Evolutionary conservation across 2,888 invertebrate genomes (phyloP).

Genomic region (Tanypteryx hageni): DNA sequence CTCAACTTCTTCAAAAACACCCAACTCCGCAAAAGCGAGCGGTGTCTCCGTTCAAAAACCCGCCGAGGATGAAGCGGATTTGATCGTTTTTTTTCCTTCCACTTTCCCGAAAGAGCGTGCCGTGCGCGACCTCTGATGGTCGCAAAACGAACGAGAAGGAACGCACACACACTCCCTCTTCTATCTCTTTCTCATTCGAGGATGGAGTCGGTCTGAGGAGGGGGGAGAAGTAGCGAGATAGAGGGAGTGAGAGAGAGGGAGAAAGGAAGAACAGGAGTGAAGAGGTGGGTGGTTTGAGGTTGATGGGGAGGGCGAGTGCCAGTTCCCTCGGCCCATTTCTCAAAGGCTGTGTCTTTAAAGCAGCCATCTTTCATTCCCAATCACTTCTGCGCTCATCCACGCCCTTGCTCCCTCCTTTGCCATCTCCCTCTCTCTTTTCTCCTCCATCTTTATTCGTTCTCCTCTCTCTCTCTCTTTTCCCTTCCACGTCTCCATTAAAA

Average conservation of each 20-base stretch:
- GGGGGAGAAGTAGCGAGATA: background rate
- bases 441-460: background rate
- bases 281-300: background rate
- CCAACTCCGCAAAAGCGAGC: conserved; percentile 5
- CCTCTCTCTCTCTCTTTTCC: background rate
- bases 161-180: background rate
- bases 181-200: background rate
- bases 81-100: background rate
- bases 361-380: conserved; percentile 58
- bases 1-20: background rate
- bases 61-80: background rate
- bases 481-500: background rate
- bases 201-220: background rate
- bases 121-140: conserved; percentile 18
- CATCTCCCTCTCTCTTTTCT: background rate
- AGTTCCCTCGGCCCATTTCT: conserved; percentile 43
- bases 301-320: background rate
- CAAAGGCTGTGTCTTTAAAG: conserved; percentile 46
- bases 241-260: too few relatives aligned
- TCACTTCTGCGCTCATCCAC: conserved; percentile 44
- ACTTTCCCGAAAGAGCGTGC: background rate
- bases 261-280: too few relatives aligned
- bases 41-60: background rate
- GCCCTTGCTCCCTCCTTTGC: background rate
- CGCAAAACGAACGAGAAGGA: background rate